Percentiles rank a stretch among this genome's conserved stretches.
These are phyloP conservation scores for Stenodema calcarata DNA, from an alignment of 2,888 invertebrate species.

Conservation along the genomic window DNA sequence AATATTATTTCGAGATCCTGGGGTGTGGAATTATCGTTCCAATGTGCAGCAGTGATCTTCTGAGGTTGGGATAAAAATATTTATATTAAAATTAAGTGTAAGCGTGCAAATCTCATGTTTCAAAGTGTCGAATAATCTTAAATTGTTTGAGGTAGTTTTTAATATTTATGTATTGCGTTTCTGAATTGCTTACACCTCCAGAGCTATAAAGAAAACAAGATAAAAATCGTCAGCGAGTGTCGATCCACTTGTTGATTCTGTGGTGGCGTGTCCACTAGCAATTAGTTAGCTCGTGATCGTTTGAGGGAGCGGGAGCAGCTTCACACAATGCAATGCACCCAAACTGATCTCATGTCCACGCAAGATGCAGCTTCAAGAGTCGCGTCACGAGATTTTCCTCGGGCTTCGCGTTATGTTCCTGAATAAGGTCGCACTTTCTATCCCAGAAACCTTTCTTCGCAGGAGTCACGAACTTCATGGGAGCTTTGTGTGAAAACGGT, in stretches of 20 bases:
- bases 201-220: no score
- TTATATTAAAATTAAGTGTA: no score
- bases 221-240: no score
- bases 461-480: not conserved
- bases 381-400: not conserved
- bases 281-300: constrained; percentile 22
- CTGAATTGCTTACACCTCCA: no score
- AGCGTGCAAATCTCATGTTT: no score
- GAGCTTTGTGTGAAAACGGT: not conserved
- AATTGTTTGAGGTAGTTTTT: no score
- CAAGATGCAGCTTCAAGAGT: not conserved
- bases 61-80: no score
- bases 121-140: no score
- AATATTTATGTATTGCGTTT: no score
- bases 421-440: not conserved
- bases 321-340: not conserved
- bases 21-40: no score
- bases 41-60: no score
- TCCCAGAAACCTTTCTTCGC: not conserved
- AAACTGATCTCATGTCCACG: constrained; percentile 1
- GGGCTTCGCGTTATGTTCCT: not conserved
- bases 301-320: not conserved
- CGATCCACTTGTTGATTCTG: not conserved
- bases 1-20: no score
- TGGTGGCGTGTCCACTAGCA: constrained; percentile 8